A percentile compares a stretch with the other conserved stretches of the same genome.
Evolutionary conservation across 2,888 invertebrate species (phyloP).

Genomic region (Drosophila anceps): DNA sequence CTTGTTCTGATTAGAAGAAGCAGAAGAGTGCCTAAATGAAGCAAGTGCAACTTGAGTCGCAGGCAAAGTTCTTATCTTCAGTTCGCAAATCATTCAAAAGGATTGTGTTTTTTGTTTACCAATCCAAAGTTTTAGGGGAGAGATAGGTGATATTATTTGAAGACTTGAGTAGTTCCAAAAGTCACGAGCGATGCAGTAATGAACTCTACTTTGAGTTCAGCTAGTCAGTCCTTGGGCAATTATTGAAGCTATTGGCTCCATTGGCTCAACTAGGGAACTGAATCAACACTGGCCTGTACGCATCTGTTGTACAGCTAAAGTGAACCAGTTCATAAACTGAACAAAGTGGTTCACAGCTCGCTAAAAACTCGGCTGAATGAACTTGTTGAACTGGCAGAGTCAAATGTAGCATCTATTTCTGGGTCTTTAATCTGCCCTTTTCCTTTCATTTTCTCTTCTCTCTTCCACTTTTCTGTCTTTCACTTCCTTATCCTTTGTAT

Average conservation of each 20-base stretch:
- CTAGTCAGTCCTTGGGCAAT: no score
- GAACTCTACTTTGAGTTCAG: no score
- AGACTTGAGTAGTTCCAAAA: background rate
- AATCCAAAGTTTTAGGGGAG: background rate
- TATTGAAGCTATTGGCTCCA: no score
- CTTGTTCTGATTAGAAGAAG: background rate
- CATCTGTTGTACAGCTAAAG: background rate
- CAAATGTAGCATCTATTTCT: no score
- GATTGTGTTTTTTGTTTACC: conserved; percentile 3
- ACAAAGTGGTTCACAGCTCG: no score
- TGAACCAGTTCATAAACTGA: no score
- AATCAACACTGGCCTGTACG: background rate
- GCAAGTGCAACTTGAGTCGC: background rate
- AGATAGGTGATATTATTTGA: background rate
- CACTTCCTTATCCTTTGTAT: no score
- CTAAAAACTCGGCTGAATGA: no score
- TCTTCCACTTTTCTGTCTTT: no score
- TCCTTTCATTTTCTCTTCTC: no score
- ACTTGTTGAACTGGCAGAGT: no score
- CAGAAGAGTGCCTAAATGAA: background rate
- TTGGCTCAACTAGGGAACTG: background rate
- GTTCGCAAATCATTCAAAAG: conserved; percentile 21
- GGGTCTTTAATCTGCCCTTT: no score
- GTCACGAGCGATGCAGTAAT: background rate
- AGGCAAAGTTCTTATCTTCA: conserved; percentile 17